Conservation (phyloP, 1,140 invertebrate species). For the Oppia nitens region DNA sequence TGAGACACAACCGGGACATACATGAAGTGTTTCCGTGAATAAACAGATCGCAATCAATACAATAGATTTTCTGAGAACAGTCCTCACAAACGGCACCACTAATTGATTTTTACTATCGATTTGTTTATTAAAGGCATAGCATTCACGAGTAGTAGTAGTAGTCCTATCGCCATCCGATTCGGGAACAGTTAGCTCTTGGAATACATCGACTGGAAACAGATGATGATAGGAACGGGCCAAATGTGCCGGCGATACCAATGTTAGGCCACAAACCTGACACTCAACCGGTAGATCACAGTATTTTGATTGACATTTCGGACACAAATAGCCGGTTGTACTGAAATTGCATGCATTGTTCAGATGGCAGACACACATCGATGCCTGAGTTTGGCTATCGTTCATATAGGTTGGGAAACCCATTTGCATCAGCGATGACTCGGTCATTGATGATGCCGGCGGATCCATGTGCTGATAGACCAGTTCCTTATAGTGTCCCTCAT, state of each 20-base stretch:
- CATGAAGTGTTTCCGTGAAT: slow-evolving; percentile 80
- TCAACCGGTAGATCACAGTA: slow-evolving; percentile 95
- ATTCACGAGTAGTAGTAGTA: background rate
- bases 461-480: slow-evolving; percentile 50
- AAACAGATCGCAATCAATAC: slow-evolving; percentile 86
- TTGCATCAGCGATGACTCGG: slow-evolving; percentile 34
- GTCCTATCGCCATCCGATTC: no score
- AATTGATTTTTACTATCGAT: slow-evolving; percentile 1
- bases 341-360: slow-evolving; percentile 16
- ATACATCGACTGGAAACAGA: slow-evolving; percentile 74
- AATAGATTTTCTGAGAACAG: slow-evolving; percentile 62
- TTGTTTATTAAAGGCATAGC: slow-evolving; percentile 9
- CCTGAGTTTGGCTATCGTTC: slow-evolving; percentile 28
- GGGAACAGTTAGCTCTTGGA: slow-evolving; percentile 41
- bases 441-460: slow-evolving; percentile 56
- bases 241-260: slow-evolving; percentile 92
- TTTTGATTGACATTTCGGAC: slow-evolving; percentile 88
- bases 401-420: slow-evolving; percentile 36
- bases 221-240: slow-evolving; percentile 92
- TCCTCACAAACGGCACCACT: slow-evolving; percentile 46
- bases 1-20: slow-evolving; percentile 78
- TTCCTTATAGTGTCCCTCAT: slow-evolving; percentile 74
- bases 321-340: slow-evolving; percentile 55
- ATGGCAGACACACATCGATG: slow-evolving; percentile 32
- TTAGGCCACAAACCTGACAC: slow-evolving; percentile 80